These are phyloP conservation scores for Lordiphosa stackelbergi DNA, from an alignment of 1,140 invertebrate species.

Conservation along the genomic window DNA sequence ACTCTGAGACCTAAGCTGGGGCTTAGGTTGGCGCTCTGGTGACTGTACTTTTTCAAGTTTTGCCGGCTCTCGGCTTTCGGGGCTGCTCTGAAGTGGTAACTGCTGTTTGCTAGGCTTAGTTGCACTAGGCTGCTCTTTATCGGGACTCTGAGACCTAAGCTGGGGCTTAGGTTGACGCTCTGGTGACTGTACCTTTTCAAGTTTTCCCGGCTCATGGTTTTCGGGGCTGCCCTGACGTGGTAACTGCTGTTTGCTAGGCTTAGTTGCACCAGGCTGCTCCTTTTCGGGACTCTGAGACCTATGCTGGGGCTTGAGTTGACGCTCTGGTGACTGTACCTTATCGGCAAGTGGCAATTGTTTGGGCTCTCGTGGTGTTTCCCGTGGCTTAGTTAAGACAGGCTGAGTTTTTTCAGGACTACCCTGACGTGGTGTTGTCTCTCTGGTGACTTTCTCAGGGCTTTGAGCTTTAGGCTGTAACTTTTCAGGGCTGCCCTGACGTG, in stretches of 20 bases:
- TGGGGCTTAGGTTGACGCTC: too few species aligned
- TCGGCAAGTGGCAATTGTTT: too few species aligned
- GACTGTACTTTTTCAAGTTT: too few species aligned
- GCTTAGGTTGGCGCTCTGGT: too few species aligned
- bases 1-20: too few species aligned
- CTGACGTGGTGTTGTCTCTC: constrained; percentile 19
- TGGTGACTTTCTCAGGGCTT: constrained; percentile 12
- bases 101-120: constrained; percentile 11
- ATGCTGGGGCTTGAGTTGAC: not conserved
- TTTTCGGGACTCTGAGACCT: constrained; percentile 19
- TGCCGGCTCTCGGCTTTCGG: too few species aligned
- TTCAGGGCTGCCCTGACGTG: constrained; percentile 22
- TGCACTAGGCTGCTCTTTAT: constrained; percentile 14
- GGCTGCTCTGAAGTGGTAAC: too few species aligned
- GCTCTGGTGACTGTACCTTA: not conserved
- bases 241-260: constrained; percentile 8
- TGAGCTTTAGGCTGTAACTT: constrained; percentile 4
- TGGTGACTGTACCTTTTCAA: not conserved
- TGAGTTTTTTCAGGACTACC: too few species aligned
- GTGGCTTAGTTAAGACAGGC: too few species aligned
- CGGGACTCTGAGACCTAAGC: constrained; percentile 13
- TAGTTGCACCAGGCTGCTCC: constrained; percentile 9
- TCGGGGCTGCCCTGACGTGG: constrained; percentile 1
- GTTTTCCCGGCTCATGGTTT: not conserved
- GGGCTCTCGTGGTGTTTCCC: too few species aligned